Base-by-base conservation (phyloP, 1,140 invertebrate species). In the Drosophila lowei region DNA sequence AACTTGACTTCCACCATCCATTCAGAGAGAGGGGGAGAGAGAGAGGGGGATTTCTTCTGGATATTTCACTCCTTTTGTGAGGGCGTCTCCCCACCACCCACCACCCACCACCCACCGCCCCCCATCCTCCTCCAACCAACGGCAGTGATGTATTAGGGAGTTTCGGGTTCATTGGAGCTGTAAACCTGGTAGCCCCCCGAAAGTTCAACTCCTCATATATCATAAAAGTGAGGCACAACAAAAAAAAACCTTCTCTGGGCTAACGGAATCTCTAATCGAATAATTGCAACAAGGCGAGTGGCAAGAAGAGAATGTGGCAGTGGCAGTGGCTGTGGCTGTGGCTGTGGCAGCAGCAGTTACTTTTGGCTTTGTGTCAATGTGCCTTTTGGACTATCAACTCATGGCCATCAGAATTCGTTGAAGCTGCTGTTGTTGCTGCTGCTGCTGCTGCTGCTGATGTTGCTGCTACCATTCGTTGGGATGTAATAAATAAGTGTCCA, bases 191-290 rank as follows among this genome's bases (percentile, higher is more conserved):
- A 71, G 58, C 47, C 23, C 18, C 11, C n/a, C 8, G 21, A 70
- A 48, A 79, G 72, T 71, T 77, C 60, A 71, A 34, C 48, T 42
- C 50, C 47, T 38, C 50, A 38, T 68, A 42, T 54, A 62, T 62
- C 41, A 54, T 44, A 58, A 56, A 46, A 49, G 11, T 13, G 34
- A 50, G 46, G 60, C 34, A 38, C 55, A 28, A 46, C 54, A 41
- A 65, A 57, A 41, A 65, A 57, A 64, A 72, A 52, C 11, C 8
- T 8, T 38, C 11, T 13, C 46, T 15, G 21, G 25, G 34, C 60
- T 72, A 88, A 75, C 83, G 81, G 74, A 76, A 75, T 81, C 78
- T 76, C 78, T 72, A 88, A 86, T 88, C 74, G 64, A 83, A 78
- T 88, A 78, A 80, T 80, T 86, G 71, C 47, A 64, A 73, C 41